A percentile compares a stretch with the other conserved stretches of the same genome.
These are phyloP conservation scores for Oryzias curvinotus DNA, from an alignment of 2,113 vertebrate genomes.

Conservation along the genomic window DNA sequence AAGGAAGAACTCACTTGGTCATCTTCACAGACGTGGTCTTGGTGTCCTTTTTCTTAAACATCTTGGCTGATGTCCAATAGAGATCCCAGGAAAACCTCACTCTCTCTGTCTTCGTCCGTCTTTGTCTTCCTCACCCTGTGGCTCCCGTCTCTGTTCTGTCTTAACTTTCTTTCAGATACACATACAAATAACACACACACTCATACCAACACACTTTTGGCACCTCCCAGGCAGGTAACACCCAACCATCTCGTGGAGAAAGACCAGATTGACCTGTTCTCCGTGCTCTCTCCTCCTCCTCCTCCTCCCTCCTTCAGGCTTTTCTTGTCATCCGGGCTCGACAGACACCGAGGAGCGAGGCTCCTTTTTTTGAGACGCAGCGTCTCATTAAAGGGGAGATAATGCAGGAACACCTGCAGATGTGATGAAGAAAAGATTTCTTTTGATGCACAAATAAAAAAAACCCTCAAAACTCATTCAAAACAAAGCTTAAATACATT, in stretches of 20 bases:
- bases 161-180: slow-evolving; percentile 36
- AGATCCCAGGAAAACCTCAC: slow-evolving; percentile 31
- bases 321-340: slow-evolving; percentile 24
- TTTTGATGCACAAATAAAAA: no score
- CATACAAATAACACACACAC: slow-evolving; percentile 22
- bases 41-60: slow-evolving; percentile 66
- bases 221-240: slow-evolving; percentile 71
- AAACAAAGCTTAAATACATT: no score
- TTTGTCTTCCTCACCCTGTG: slow-evolving; percentile 37
- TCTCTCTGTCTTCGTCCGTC: slow-evolving; percentile 42
- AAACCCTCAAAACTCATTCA: no score
- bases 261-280: slow-evolving; percentile 76
- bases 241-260: slow-evolving; percentile 57
- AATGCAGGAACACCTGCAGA: no score
- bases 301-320: slow-evolving; percentile 28
- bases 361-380: not conserved
- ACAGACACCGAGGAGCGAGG: slow-evolving; percentile 12
- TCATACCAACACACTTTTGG: slow-evolving; percentile 43
- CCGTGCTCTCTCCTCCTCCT: slow-evolving; percentile 11
- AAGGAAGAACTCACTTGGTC: slow-evolving; percentile 61
- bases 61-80: slow-evolving; percentile 46
- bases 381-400: no score
- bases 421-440: no score
- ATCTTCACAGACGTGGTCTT: slow-evolving; percentile 56
- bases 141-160: slow-evolving; percentile 18